Base-by-base conservation (phyloP, 2,113 vertebrate species). In the Apodemus sylvaticus region DNA sequence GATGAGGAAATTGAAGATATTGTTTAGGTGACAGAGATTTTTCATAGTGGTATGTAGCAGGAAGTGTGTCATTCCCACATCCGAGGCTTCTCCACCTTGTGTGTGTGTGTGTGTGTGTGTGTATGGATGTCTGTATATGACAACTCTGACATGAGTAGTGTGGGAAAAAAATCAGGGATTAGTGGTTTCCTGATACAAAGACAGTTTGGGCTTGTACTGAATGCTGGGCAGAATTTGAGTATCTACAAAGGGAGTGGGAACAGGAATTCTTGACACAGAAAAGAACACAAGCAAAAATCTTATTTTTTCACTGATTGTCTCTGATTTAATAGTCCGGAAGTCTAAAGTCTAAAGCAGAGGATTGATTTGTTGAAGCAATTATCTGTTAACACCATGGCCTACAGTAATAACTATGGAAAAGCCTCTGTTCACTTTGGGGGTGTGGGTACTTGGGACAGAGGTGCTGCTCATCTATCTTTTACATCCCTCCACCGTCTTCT, bases 301-400 rank as follows among this genome's bases (percentile, higher is more conserved):
- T 45, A 58, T 79, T 42, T 86, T 97, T 90, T 78, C 60, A 83
- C n/a, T 87, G 86, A 89, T 70, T 53, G 74, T 81, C 36, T 34
- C 17, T 22, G 78, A 77, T 86, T 86, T 29, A 6, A 82, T 55
- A 90, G 42, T 64, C 20, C 89, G 66, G 71, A 95, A 36, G 62
- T 53, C 68, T 92, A 83, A 78, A 9, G 39, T 22, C 45, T 96
- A 60, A 92, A 92, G 42, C 19, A 62, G 66, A 86, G 4, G 31
- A 78, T 29, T 45, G 45, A 83, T 36, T 90, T 97, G 62, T 95
- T 95, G 31, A 89, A 95, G 53, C 81, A 95, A 86, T 4, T 91
- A 81, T 77, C 66, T 86, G n/a, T 93, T 94, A 78, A 62, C 42
- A 70, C 74, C 85, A 62, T n/a, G 26, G 68, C 13, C 77, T 77